Percentiles rank a stretch among this genome's conserved stretches.
These are phyloP conservation scores for Electrona antarctica DNA, from an alignment of 2,113 vertebrate species.

Conservation along the genomic window DNA sequence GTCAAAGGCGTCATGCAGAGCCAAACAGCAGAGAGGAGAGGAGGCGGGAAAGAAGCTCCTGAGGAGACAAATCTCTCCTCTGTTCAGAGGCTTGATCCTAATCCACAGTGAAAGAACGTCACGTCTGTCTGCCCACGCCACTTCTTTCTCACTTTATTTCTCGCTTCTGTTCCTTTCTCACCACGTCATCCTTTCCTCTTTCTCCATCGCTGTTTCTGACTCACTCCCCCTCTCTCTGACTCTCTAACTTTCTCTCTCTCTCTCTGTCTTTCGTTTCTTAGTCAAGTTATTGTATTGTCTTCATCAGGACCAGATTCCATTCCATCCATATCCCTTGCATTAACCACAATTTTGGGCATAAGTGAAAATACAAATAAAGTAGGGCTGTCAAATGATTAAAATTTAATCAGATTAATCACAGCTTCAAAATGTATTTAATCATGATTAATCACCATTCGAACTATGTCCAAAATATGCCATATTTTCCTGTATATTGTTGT, in stretches of 20 bases:
- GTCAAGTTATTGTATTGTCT: background rate
- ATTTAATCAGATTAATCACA: too few relatives aligned
- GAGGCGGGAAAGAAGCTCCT: slow-evolving; percentile 50
- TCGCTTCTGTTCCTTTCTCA: background rate
- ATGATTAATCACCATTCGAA: too few relatives aligned
- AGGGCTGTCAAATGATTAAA: too few relatives aligned
- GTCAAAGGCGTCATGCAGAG: too few relatives aligned
- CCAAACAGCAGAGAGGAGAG: background rate
- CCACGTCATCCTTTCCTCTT: too few relatives aligned
- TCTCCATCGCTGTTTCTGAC: background rate
- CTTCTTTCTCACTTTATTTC: background rate
- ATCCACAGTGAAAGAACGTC: slow-evolving; percentile 62
- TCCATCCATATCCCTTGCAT: too few relatives aligned
- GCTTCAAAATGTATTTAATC: too few relatives aligned
- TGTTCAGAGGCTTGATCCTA: slow-evolving; percentile 61
- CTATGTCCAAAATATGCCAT: too few relatives aligned
- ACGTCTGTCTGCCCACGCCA: slow-evolving; percentile 57
- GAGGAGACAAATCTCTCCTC: slow-evolving; percentile 53
- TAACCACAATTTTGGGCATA: too few relatives aligned
- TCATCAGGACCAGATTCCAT: too few relatives aligned
- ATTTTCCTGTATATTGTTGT: too few relatives aligned
- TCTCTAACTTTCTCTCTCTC: slow-evolving; percentile 2
- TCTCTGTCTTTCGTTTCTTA: background rate
- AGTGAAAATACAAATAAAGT: too few relatives aligned
- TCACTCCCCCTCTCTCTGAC: background rate